These are phyloP conservation scores for Eupristina koningsbergeri DNA, from an alignment of 1,140 invertebrate genomes.

Conservation along the genomic window DNA sequence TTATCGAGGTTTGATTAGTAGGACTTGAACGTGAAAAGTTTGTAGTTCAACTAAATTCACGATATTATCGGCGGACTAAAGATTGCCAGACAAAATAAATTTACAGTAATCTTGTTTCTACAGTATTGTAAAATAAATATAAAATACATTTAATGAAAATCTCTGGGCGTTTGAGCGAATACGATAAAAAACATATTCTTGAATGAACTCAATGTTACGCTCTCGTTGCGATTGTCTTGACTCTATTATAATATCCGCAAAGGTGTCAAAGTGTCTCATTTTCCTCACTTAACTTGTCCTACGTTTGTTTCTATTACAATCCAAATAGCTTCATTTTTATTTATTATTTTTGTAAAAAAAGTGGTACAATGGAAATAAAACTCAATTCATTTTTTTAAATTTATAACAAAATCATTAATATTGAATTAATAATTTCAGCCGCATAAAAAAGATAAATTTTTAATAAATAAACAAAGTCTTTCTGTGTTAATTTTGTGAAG, in stretches of 20 bases:
- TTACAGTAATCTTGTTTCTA: not conserved
- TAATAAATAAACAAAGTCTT: no score
- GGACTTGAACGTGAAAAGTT: no score
- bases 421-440: no score
- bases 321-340: not conserved
- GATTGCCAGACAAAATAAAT: not conserved
- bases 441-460: no score
- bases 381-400: no score
- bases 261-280: conserved; percentile 3
- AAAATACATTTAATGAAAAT: not conserved
- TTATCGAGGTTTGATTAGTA: no score
- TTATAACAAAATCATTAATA: no score
- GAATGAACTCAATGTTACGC: conserved; percentile 20
- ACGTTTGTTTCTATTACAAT: not conserved
- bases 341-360: not conserved
- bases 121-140: not conserved
- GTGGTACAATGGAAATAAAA: not conserved
- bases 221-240: conserved; percentile 6
- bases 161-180: not conserved
- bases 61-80: not conserved
- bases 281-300: conserved; percentile 1
- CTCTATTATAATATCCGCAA: conserved; percentile 15
- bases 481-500: no score
- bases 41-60: not conserved
- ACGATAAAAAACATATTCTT: not conserved